Evolutionary conservation across 2,797 vertebrate species (phyloP).

Genomic region (Furcifer pardalis): DNA sequence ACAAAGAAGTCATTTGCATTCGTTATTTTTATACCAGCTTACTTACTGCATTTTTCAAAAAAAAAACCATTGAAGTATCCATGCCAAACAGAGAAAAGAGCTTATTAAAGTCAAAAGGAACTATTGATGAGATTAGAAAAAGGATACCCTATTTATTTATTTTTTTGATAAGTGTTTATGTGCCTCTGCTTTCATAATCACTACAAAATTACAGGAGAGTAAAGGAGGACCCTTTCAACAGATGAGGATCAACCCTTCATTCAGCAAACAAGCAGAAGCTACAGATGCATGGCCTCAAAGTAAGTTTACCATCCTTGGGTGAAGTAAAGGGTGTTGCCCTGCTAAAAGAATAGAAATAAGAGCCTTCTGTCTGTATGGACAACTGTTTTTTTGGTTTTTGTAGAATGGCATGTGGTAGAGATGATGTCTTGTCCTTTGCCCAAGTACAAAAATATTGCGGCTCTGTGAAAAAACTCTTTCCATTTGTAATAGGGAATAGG

Average conservation of each 20-base stretch:
- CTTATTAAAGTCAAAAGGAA: background rate
- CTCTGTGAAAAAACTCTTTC: too few relatives aligned
- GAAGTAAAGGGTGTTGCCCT: too few relatives aligned
- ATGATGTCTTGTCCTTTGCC: too few relatives aligned
- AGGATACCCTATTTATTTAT: background rate
- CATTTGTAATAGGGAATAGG: too few relatives aligned
- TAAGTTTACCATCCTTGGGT: too few relatives aligned
- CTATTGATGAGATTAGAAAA: background rate
- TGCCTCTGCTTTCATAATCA: background rate
- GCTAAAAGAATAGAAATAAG: too few relatives aligned
- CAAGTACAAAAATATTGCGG: too few relatives aligned
- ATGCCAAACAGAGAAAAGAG: background rate
- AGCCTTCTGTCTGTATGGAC: too few relatives aligned
- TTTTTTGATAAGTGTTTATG: background rate
- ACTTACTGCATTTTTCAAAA: conserved; percentile 12
- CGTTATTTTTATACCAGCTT: conserved; percentile 17
- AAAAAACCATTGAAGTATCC: conserved; percentile 9
- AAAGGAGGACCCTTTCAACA: background rate
- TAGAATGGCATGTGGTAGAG: too few relatives aligned
- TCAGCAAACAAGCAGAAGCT: too few relatives aligned
- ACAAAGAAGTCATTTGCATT: background rate
- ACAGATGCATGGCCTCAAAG: too few relatives aligned
- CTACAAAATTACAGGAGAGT: background rate
- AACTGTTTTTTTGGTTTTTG: too few relatives aligned
- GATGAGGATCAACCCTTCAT: background rate